Base-by-base conservation (phyloP, 2,113 vertebrate genomes). In the Tichodroma muraria region DNA sequence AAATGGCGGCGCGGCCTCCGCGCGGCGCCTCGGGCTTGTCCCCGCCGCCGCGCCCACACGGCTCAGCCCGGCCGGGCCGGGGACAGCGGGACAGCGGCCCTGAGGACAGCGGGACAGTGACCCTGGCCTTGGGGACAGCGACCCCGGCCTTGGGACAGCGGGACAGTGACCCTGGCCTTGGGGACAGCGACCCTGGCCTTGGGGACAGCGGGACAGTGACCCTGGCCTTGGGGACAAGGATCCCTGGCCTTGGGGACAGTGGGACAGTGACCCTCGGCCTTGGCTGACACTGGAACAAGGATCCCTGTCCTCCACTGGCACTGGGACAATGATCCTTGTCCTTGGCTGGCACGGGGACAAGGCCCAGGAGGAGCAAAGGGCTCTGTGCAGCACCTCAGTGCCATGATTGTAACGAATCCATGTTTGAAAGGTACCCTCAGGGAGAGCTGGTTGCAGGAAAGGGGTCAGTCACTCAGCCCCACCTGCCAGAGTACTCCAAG, bases 231-330 rank as follows among this genome's bases (percentile, higher is more conserved):
- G n/a, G n/a, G 38, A 53, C 35, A 31, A 1, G 0, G n/a, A 59
- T 20, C 45, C 73, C 17, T 27, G 47, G 2, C 31, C 64, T 49
- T 35, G 33, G 16, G 6, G 50, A 14, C 52, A 42, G 1, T 3
- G 2, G 24, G 45, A 49, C 45, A 28, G 4, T 0, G 27, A 50
- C 25, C n/a, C 4, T 22, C 40, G 45, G 5, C 59, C 37, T 52
- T 14, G 37, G 23, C 27, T 28, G 60, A 7, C 31, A 30, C 1
- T 6, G 20, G 49, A 3, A 53, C n/a, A 80, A 12, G 12, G 50
- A 56, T 47, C 10, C 0, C 22, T 13, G 9, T 1, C 42, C 78
- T 68, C 1, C 2, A 3, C 42, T 59, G 53, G 35, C 53, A 27
- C 8, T 0, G 9, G 57, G 38, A 72, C 59, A 45, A 23, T 11